These are phyloP conservation scores for Hyles vespertilio DNA, from an alignment of 1,140 invertebrate genomes.

Conservation along the genomic window DNA sequence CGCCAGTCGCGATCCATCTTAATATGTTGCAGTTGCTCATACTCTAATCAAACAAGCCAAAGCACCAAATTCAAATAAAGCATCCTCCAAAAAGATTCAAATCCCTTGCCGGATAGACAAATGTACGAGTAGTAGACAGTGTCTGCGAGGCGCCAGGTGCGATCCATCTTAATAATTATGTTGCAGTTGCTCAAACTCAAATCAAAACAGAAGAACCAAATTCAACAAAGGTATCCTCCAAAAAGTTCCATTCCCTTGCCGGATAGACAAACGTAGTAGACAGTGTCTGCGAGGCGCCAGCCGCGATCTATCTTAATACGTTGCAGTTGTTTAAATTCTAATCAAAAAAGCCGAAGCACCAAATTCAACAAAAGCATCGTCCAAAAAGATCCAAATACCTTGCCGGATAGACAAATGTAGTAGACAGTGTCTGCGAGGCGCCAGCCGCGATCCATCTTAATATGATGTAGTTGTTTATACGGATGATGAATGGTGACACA, in stretches of 20 bases:
- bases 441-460: conserved; percentile 51
- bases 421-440: conserved; percentile 18
- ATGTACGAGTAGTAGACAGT: background rate
- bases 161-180: background rate
- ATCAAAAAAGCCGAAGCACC: too few species aligned
- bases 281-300: conserved; percentile 15
- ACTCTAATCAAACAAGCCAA: background rate
- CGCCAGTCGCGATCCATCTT: conserved; percentile 14
- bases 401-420: conserved; percentile 4
- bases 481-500: conserved; percentile 62
- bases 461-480: conserved; percentile 52
- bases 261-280: conserved; percentile 1
- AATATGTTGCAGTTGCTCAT: too few species aligned
- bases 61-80: background rate
- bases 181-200: too few species aligned
- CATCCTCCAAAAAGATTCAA: background rate
- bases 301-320: background rate
- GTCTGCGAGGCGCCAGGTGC: conserved; percentile 18
- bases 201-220: too few species aligned
- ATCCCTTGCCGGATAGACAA: background rate
- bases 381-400: too few species aligned
- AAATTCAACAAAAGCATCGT: too few species aligned
- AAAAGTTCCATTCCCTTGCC: background rate
- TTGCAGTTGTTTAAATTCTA: too few species aligned
- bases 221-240: conserved; percentile 1